Evolutionary conservation across 2,888 invertebrate genomes (phyloP).

Genomic region (Troglohyphantes excavatus): DNA sequence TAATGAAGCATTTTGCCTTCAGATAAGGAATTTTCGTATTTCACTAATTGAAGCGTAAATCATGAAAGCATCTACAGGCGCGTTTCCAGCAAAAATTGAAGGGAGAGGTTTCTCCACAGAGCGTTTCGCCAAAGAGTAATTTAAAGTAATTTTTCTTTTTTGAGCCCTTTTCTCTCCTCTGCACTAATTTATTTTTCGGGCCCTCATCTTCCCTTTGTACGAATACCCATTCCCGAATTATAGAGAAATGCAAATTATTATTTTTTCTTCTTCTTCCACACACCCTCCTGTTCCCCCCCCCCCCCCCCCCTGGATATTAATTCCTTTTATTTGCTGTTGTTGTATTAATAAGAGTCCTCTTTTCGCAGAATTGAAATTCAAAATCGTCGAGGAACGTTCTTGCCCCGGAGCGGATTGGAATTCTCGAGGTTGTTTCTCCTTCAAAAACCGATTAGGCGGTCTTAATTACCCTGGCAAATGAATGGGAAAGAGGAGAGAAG

Average conservation of each 20-base stretch:
- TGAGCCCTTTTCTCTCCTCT: not conserved
- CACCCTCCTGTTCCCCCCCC: not conserved
- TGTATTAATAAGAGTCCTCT: not conserved
- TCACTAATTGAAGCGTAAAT: conserved; percentile 73
- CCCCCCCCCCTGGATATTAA: not conserved
- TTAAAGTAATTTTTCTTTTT: conserved; percentile 62
- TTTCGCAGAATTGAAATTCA: not conserved
- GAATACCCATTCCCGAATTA: conserved; percentile 13
- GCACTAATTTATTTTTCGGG: conserved; percentile 33
- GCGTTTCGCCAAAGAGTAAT: conserved; percentile 38
- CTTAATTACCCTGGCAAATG: conserved; percentile 64
- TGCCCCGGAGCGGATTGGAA: not conserved
- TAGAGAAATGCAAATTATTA: conserved; percentile 23
- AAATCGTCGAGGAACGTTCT: too few relatives aligned
- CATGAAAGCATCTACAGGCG: conserved; percentile 42
- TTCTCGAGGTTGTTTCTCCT: not conserved
- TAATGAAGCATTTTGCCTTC: conserved; percentile 72
- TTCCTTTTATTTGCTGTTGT: conserved; percentile 1
- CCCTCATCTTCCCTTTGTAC: not conserved
- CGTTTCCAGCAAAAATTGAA: conserved; percentile 53
- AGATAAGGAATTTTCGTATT: conserved; percentile 74
- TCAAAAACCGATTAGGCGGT: conserved; percentile 69
- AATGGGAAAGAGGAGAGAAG: not conserved
- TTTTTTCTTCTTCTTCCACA: not conserved
- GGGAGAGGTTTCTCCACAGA: conserved; percentile 21